Evolutionary conservation across 2,113 vertebrate species (phyloP).

Genomic region (Aptenodytes forsteri): DNA sequence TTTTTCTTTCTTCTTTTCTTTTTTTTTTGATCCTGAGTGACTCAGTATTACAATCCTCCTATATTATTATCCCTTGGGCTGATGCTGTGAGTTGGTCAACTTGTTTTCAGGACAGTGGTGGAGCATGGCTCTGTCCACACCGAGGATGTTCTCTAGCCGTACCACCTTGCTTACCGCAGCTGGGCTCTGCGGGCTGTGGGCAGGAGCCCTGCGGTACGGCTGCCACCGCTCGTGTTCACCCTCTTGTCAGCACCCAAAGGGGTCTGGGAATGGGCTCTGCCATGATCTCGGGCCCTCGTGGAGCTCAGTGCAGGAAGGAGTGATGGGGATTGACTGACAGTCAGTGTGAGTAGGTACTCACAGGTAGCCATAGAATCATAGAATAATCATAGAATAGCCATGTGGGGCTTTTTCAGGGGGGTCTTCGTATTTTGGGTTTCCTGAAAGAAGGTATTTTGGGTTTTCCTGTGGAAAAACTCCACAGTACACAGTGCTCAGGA

Average conservation of each 20-base stretch:
- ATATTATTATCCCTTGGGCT: not conserved
- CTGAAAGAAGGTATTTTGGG: not conserved
- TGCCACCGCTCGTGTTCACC: fast-evolving
- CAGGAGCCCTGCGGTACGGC: not conserved
- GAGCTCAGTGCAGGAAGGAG: not conserved
- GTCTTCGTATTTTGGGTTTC: not conserved
- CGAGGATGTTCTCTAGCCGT: fast-evolving
- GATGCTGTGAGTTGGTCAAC: not conserved
- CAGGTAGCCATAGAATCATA: not conserved
- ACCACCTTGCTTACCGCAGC: not conserved
- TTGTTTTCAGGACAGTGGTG: not conserved
- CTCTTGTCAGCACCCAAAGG: not conserved
- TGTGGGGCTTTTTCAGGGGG: not conserved
- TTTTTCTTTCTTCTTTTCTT: not conserved
- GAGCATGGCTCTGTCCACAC: not conserved
- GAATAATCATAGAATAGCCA: not conserved
- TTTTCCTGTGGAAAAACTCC: not conserved
- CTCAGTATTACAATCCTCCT: not conserved
- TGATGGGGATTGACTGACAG: not conserved
- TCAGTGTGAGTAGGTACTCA: not conserved
- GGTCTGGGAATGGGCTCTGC: not conserved
- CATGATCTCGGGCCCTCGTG: not conserved
- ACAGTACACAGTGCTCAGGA: not conserved
- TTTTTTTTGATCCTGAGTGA: not conserved
- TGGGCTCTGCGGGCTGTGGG: not conserved